These are phyloP conservation scores for Eublepharis macularius DNA, from an alignment of 2,113 vertebrate species.

Conservation along the genomic window DNA sequence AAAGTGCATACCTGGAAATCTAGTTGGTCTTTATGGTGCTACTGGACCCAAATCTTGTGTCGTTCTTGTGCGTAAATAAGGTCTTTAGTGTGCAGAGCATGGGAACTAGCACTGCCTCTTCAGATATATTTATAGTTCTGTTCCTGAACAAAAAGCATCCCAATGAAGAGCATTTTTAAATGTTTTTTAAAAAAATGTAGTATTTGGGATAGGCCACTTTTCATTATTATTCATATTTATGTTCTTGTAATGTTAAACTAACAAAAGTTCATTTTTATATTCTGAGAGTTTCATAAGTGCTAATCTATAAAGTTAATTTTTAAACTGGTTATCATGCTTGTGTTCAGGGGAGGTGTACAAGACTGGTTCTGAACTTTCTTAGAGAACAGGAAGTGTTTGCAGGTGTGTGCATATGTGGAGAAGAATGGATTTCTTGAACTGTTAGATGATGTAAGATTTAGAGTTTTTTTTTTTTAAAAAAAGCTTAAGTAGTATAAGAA, in stretches of 20 bases:
- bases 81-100: neutral
- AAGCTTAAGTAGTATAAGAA: neutral
- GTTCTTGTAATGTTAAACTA: rapidly evolving
- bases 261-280: rapidly evolving
- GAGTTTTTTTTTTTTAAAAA: rapidly evolving
- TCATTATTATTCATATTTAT: rapidly evolving
- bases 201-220: neutral
- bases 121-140: neutral
- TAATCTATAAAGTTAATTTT: conserved; percentile 48
- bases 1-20: no score
- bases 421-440: neutral
- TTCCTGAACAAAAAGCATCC: neutral
- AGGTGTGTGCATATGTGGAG: conserved; percentile 40
- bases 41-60: no score
- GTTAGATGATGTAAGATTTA: neutral
- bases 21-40: no score
- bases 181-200: neutral
- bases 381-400: conserved; percentile 69
- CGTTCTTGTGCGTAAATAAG: neutral
- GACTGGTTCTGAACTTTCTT: neutral
- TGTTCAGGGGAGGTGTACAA: neutral
- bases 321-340: conserved; percentile 36
- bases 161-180: neutral
- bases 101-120: neutral
- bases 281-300: neutral